A percentile compares a stretch with the other conserved stretches of the same genome.
phyloP scores from a whole-genome alignment of 2,113 vertebrate genomes.

The Diadophis punctatus region DNA sequence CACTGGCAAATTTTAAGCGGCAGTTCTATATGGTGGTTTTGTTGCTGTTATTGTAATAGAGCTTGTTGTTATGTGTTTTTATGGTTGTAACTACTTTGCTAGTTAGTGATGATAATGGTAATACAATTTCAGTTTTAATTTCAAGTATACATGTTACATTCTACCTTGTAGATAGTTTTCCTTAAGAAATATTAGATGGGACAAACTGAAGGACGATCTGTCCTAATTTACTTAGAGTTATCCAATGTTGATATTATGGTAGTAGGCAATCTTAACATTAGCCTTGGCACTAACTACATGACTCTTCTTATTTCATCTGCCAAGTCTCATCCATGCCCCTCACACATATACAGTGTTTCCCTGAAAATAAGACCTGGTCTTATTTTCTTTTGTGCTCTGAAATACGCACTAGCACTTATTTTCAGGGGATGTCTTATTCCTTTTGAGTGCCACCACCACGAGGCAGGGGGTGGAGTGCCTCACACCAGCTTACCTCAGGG shows the following conservation, averaged over 20 bases:
- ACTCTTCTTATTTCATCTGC: not conserved
- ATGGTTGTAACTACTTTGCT: not conserved
- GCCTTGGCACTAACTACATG: not conserved
- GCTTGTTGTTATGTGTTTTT: not conserved
- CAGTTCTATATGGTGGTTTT: not conserved
- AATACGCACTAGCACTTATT: no score
- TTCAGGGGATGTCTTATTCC: no score
- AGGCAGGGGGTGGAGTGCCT: no score
- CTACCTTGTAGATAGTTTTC: not conserved
- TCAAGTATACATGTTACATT: not conserved
- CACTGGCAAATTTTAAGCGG: not conserved
- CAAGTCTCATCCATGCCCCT: not conserved
- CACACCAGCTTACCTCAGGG: no score
- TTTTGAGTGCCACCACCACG: no score
- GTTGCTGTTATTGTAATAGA: not conserved
- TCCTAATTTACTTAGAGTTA: not conserved
- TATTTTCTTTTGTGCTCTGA: no score
- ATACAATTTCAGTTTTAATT: not conserved
- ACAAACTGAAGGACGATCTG: not conserved
- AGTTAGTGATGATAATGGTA: not conserved
- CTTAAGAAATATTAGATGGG: not conserved
- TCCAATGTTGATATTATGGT: not conserved
- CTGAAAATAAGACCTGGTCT: no score
- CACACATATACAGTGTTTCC: not conserved
- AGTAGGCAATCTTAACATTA: not conserved